Conservation (phyloP, 2,113 vertebrate species). For the Coryphaenoides rupestris region DNA sequence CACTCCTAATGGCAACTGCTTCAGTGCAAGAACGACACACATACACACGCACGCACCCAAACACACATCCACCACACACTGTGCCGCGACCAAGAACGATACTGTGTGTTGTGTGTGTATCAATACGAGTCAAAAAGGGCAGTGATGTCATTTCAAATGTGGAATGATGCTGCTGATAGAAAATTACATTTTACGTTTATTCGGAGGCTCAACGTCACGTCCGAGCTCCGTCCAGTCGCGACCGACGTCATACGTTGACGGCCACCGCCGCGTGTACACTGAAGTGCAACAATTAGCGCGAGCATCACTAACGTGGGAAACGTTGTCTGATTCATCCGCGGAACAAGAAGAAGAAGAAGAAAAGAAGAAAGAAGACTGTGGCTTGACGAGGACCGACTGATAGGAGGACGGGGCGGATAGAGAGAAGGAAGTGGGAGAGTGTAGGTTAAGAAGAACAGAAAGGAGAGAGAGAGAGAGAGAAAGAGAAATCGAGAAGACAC, state of each 20-base stretch:
- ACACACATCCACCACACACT: conserved; percentile 12
- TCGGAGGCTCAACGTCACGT: conserved; percentile 30
- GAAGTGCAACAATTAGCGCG: conserved; percentile 39
- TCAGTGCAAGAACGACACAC: conserved; percentile 54
- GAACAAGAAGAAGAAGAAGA: too few relatives aligned
- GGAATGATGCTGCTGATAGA: conserved; percentile 26
- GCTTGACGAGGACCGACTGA: too few relatives aligned
- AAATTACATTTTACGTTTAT: conserved; percentile 56
- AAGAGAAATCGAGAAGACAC: too few relatives aligned
- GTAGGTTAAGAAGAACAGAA: too few relatives aligned
- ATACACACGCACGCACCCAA: conserved; percentile 15
- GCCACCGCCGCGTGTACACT: conserved; percentile 17
- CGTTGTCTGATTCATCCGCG: conserved; percentile 42
- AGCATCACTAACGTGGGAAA: conserved; percentile 53
- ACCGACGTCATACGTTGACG: conserved; percentile 33
- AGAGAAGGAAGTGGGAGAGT: too few relatives aligned
- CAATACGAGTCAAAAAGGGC: not conserved
- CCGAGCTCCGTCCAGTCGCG: conserved; percentile 40
- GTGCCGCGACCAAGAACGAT: too few relatives aligned
- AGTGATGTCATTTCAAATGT: conserved; percentile 17
- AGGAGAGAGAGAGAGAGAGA: too few relatives aligned
- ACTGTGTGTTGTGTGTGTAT: too few relatives aligned
- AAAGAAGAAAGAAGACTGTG: too few relatives aligned
- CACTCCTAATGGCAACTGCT: too few relatives aligned
- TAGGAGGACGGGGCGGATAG: too few relatives aligned